A percentile compares a stretch with the other conserved stretches of the same genome.
phyloP scores from a whole-genome alignment of 2,797 vertebrate species.

The Avahi laniger region DNA sequence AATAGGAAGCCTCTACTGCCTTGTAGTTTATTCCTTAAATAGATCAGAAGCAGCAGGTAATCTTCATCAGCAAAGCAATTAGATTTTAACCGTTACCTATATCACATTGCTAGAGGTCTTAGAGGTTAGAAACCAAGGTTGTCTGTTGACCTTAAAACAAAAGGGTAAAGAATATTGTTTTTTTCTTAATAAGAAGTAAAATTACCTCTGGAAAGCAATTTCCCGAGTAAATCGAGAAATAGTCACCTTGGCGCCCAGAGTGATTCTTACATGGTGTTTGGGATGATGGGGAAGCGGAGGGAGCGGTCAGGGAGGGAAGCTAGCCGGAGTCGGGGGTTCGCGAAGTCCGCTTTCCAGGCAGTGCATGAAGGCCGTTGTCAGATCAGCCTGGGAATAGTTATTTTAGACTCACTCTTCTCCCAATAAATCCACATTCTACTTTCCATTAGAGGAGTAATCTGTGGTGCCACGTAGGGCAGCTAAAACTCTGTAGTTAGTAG shows the following conservation, averaged over 20 bases:
- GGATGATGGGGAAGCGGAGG: background rate
- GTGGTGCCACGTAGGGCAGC: background rate
- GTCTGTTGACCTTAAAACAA: conserved; percentile 28
- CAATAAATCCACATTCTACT: conserved; percentile 36
- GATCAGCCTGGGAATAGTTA: background rate
- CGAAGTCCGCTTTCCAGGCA: background rate
- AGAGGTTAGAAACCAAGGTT: background rate
- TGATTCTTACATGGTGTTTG: background rate
- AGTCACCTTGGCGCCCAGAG: background rate
- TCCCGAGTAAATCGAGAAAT: background rate
- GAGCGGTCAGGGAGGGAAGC: background rate
- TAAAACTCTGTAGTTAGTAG: conserved; percentile 13
- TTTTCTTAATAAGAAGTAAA: conserved; percentile 47
- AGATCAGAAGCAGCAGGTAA: conserved; percentile 82
- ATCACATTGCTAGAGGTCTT: background rate
- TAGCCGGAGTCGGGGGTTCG: background rate
- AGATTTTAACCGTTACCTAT: conserved; percentile 78
- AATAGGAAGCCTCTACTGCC: conserved; percentile 76
- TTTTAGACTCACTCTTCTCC: conserved; percentile 38
- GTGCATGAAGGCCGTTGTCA: background rate
- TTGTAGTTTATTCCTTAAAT: conserved; percentile 81
- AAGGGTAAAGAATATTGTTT: background rate
- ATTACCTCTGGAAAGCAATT: conserved; percentile 15
- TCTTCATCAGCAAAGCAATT: conserved; percentile 80
- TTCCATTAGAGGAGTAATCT: conserved; percentile 32